These are phyloP conservation scores for Squalus acanthias DNA, from an alignment of 2,797 vertebrate genomes.

Conservation along the genomic window DNA sequence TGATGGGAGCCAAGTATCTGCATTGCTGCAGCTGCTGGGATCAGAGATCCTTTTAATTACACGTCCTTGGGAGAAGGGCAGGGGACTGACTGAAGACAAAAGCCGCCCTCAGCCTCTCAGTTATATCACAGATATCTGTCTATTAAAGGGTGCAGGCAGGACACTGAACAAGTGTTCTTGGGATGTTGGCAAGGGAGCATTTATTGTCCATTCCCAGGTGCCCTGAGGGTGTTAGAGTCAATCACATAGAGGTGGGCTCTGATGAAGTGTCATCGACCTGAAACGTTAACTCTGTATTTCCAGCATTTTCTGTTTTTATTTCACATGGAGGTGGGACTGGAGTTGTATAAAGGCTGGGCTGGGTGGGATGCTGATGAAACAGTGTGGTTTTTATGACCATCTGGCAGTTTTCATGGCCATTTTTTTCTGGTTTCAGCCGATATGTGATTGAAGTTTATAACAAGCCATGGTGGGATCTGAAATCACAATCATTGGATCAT, in stretches of 20 bases:
- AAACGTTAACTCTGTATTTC: too few species aligned
- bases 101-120: background rate
- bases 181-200: background rate
- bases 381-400: background rate
- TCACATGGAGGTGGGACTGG: background rate
- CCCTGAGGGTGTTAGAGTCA: background rate
- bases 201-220: background rate
- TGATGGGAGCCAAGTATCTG: background rate
- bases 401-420: background rate
- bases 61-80: background rate
- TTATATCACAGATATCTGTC: background rate
- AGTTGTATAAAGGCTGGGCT: background rate
- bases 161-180: background rate
- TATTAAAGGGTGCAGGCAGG: background rate
- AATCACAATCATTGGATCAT: background rate
- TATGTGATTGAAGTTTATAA: background rate
- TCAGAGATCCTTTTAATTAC: background rate
- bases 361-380: background rate
- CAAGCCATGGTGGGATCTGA: background rate
- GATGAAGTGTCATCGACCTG: too few species aligned
- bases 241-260: background rate
- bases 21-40: background rate
- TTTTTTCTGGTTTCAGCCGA: background rate
- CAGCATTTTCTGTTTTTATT: too few species aligned
- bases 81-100: background rate